These are phyloP conservation scores for Arenicola marina DNA, from an alignment of 2,888 invertebrate genomes.

Conservation along the genomic window DNA sequence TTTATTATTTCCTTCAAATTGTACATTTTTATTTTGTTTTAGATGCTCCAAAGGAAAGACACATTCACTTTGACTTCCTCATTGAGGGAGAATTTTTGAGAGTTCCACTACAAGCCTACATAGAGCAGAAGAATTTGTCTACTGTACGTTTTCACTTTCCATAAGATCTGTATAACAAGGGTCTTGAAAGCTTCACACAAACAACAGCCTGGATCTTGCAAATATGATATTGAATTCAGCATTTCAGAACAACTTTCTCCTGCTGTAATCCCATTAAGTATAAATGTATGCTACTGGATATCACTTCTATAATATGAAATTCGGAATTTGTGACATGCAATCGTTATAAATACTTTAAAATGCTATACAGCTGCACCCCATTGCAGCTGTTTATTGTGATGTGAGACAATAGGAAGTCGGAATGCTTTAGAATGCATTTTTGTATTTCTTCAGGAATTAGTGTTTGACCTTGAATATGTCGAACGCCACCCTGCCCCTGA, in stretches of 20 bases:
- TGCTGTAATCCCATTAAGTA: too few species aligned
- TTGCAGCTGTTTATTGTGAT: background rate
- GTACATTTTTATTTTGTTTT: background rate
- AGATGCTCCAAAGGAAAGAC: background rate
- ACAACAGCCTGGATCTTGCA: too few species aligned
- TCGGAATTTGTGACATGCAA: background rate
- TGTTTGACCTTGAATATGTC: conserved; percentile 85
- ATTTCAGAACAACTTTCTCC: too few species aligned
- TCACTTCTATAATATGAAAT: background rate
- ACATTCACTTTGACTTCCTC: conserved; percentile 78
- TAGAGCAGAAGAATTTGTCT: conserved; percentile 72
- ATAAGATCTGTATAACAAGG: too few species aligned
- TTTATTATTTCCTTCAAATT: background rate
- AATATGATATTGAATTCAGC: too few species aligned
- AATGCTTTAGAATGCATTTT: background rate
- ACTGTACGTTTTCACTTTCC: conserved; percentile 2
- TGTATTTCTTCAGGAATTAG: background rate
- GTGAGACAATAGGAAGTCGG: background rate
- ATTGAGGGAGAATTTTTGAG: conserved; percentile 82
- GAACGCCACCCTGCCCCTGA: conserved; percentile 88
- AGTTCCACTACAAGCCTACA: conserved; percentile 72
- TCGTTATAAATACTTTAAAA: background rate
- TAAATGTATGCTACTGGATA: background rate
- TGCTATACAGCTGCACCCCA: background rate
- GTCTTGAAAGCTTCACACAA: too few species aligned